Conservation (phyloP, 2,797 vertebrate genomes). For the Enteromius paludinosus region DNA sequence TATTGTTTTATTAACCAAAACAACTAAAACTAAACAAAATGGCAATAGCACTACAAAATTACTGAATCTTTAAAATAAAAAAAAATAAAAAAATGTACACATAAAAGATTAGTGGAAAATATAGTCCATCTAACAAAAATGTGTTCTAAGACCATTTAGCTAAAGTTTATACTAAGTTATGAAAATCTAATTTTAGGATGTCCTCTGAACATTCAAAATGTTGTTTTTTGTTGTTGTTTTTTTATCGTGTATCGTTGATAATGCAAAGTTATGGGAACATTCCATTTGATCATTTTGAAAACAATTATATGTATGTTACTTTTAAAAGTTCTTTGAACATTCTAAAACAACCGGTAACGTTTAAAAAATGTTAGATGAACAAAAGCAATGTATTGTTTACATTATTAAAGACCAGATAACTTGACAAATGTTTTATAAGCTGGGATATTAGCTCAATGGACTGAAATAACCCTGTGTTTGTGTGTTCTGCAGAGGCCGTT, state of each 20-base stretch:
- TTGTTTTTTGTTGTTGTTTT: too few relatives aligned
- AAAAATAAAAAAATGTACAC: neutral
- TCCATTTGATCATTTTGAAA: neutral
- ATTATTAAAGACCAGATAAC: neutral
- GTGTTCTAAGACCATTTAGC: neutral
- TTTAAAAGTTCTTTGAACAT: neutral
- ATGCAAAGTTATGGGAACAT: neutral
- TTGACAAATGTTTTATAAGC: neutral
- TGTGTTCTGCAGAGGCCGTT: slow-evolving; percentile 74
- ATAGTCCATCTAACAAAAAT: neutral
- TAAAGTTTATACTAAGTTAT: neutral
- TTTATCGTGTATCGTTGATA: neutral
- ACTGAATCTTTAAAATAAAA: neutral
- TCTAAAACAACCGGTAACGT: neutral
- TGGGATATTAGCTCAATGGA: neutral
- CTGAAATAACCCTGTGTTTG: neutral
- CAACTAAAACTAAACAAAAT: neutral
- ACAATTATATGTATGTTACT: neutral
- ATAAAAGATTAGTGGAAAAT: neutral
- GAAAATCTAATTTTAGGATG: neutral
- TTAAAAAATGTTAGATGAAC: neutral
- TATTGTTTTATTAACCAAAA: neutral
- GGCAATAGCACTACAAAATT: neutral
- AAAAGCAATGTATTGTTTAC: neutral
- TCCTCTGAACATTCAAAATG: neutral